Evolutionary conservation across 2,113 vertebrate species (phyloP).

Genomic region (Eleginops maclovinus): DNA sequence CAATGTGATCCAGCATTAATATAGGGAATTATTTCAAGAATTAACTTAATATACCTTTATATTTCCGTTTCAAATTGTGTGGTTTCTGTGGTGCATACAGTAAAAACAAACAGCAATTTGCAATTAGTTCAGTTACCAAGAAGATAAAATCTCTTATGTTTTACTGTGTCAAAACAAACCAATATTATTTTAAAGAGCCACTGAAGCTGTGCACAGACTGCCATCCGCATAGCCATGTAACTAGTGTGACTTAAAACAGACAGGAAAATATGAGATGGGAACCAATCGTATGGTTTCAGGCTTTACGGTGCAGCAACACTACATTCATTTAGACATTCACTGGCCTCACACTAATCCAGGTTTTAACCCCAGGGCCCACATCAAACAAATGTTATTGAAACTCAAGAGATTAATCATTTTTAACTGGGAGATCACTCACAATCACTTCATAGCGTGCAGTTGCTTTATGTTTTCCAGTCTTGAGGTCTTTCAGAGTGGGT

Average conservation of each 20-base stretch:
- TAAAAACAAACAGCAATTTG: background rate
- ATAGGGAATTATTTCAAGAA: too few species aligned
- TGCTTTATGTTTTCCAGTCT: slow-evolving; percentile 26
- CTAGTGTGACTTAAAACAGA: background rate
- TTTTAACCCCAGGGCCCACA: background rate
- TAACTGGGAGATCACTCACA: slow-evolving; percentile 39
- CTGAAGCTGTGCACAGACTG: background rate
- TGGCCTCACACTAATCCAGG: background rate
- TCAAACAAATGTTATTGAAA: slow-evolving; percentile 31
- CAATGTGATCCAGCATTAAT: too few species aligned
- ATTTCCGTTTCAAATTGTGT: background rate
- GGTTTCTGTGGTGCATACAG: background rate
- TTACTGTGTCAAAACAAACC: background rate
- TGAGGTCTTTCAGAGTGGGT: slow-evolving; percentile 19
- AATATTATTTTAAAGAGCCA: too few species aligned
- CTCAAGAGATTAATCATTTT: slow-evolving; percentile 29
- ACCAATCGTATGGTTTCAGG: background rate
- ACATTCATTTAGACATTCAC: slow-evolving; percentile 2
- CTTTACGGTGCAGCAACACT: background rate
- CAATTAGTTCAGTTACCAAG: background rate
- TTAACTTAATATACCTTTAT: too few species aligned
- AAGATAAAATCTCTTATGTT: background rate
- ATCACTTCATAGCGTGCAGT: slow-evolving; percentile 41
- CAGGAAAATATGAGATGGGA: background rate
- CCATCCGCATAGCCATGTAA: background rate